Evolutionary conservation across 2,113 vertebrate species (phyloP).

Genomic region (Odontophorus gujanensis): DNA sequence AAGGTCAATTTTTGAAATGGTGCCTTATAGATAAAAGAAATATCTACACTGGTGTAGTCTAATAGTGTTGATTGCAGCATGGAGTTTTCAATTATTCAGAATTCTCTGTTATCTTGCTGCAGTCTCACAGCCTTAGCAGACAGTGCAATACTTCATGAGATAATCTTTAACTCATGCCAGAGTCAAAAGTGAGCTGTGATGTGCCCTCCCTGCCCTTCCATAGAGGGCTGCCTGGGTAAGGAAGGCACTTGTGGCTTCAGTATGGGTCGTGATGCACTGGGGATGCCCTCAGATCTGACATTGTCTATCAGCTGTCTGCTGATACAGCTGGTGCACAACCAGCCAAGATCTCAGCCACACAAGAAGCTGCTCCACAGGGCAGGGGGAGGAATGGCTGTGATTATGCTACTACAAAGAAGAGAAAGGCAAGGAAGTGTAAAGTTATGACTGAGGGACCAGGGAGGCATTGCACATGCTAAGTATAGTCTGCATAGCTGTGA

Average conservation of each 20-base stretch:
- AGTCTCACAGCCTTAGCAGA: background rate
- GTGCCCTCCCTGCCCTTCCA: background rate
- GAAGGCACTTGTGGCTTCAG: background rate
- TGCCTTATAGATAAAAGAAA: background rate
- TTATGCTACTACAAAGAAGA: background rate
- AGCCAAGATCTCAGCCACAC: background rate
- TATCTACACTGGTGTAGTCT: background rate
- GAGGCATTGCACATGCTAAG: accelerated
- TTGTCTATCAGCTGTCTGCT: background rate
- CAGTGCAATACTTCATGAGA: constrained; percentile 23
- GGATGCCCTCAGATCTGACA: background rate
- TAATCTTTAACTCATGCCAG: background rate
- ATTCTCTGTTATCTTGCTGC: constrained; percentile 25
- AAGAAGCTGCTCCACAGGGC: background rate
- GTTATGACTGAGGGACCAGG: accelerated
- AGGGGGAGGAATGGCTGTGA: background rate
- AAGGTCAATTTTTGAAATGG: background rate
- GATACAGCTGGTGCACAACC: background rate
- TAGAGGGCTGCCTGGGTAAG: background rate
- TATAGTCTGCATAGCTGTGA: accelerated
- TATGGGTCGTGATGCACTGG: background rate
- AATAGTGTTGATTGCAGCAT: constrained; percentile 29
- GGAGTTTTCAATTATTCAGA: constrained; percentile 16
- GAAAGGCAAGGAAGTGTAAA: accelerated
- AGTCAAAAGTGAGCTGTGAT: background rate